Evolutionary conservation across 2,888 invertebrate genomes (phyloP), one percentile per base, ranked within the genome.

Genomic region (Cylindroiulus punctatus): DNA sequence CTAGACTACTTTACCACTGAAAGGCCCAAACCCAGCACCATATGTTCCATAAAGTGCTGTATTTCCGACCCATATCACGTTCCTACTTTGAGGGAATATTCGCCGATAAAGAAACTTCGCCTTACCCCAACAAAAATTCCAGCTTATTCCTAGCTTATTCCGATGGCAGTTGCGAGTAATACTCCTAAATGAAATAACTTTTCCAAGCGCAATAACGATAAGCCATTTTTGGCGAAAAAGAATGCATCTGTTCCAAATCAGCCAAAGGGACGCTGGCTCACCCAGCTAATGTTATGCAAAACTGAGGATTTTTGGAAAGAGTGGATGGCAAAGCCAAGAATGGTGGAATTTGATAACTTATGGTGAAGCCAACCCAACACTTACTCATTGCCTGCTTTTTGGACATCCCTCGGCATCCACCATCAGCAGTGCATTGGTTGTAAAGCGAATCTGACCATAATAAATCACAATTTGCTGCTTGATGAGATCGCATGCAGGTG

Each of bases 61-160:
- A 52, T 52, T 52, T 52, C 52, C 52, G 19, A 52, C 52, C 52
- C 52, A 52, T 52, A 52, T 52, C 52, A 52, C 52, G 52, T 52
- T 52, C 52, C 52, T 52, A 52, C 52, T 52, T 52, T 52, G n/a
- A 19, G 52, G 19, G 52, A 52, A 52, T 52, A 52, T 52, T 52
- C n/a, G n/a, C 52, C 52, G 52, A 52, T 52, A 52, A 52, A 52
- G 52, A 52, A 52, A 52, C 52, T 52, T 52, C 52, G 52, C 52
- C n/a, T 52, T 52, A n/a, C 52, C 52, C n/a, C 52, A 2, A 14
- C 52, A 52, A 52, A 52, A 52, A n/a, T 52, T 52, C n/a, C 52
- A 52, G 52, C 19, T 52, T 52, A 52, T 52, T n/a, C 52, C 52
- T n/a, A n/a, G n/a, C n/a, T n/a, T n/a, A n/a, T n/a, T n/a, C n/a